A percentile compares a stretch with the other conserved stretches of the same genome.
Evolutionary conservation across 2,797 vertebrate genomes (phyloP).

Genomic region (Cryptoblepharus egeriae): DNA sequence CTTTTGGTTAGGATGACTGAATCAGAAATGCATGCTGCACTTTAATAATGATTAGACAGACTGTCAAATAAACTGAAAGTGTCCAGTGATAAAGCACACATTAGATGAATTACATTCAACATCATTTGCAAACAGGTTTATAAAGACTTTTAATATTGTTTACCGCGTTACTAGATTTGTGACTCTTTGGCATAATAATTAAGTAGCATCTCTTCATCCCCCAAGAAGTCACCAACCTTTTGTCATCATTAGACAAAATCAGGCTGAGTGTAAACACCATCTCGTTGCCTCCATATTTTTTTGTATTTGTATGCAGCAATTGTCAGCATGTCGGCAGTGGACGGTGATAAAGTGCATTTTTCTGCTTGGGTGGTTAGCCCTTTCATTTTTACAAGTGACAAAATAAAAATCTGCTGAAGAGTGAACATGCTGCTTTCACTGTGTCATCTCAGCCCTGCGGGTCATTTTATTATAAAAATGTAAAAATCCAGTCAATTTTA

Average conservation of each 20-base stretch:
- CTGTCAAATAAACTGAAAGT: not conserved
- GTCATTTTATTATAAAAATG: conserved; percentile 97
- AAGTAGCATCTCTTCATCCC: conserved; percentile 66
- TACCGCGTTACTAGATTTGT: conserved; percentile 43
- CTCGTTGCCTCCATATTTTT: conserved; percentile 73
- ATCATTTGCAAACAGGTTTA: conserved; percentile 36
- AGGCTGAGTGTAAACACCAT: conserved; percentile 76
- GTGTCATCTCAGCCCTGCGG: conserved; percentile 86
- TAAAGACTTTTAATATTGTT: conserved; percentile 48
- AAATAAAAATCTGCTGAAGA: conserved; percentile 88
- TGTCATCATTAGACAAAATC: conserved; percentile 75
- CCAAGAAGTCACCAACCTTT: conserved; percentile 69
- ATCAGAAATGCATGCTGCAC: not conserved
- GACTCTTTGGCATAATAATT: conserved; percentile 71
- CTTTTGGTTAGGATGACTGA: not conserved
- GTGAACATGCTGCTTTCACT: conserved; percentile 86
- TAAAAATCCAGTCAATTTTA: conserved; percentile 96
- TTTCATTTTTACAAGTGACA: conserved; percentile 87
- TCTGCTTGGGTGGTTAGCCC: conserved; percentile 90
- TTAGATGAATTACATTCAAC: conserved; percentile 24
- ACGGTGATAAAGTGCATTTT: conserved; percentile 90
- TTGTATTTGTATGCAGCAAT: conserved; percentile 80
- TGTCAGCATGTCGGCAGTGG: conserved; percentile 83
- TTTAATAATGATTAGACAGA: not conserved
- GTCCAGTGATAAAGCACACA: not conserved